Base-by-base conservation (phyloP, 2,888 invertebrate genomes). In the Eugnorisma glareosa region DNA sequence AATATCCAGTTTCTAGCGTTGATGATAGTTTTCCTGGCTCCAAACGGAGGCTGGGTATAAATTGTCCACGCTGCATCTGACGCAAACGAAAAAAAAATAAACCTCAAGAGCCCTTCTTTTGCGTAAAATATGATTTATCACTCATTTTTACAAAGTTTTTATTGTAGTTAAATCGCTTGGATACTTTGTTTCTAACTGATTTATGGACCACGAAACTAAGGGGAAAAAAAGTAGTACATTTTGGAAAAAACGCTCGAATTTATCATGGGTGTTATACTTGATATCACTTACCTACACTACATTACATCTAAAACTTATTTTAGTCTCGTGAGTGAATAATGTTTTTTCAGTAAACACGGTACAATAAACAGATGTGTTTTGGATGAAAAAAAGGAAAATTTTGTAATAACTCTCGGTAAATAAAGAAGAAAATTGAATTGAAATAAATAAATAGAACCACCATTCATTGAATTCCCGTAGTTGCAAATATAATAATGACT, bases 41-140 rank as follows among this genome's bases (percentile, higher is more conserved):
- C 75, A 81, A 54, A 43, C 59, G 54, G 74, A 81, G 85, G 66
- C 68, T 71, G 85, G 82, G 82, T 87, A 82, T 77, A 90, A 91
- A 91, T 88, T 88, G 90, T 88, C 83, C 68, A 79, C 89, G 81
- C 85, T 92, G 93, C 93, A 93, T 86, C 88, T 91, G 92, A 92
- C 91, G 89, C 82, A 71, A 81, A 84, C 82, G 79, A 81, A 84
- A 89, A 82, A 35, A n/a, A 90, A 87, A 7, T 40, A 15, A 90
- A 89, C 75, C 73, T 57, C 59, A 35, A 76, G 77, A 79, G 86
- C 82, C 82, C 75, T 88, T 76, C 82, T 81, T 77, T 78, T 67
- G 73, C 82, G 81, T 84, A 81, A 85, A 75, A 73, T 81, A 81
- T 89, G 87, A 91, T 90, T 88, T 88, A 91, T 89, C 43, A 75